Percentiles rank a stretch among this genome's conserved stretches.
These are phyloP conservation scores for Octonoba sinensis DNA, from an alignment of 2,888 invertebrate genomes.

Conservation along the genomic window DNA sequence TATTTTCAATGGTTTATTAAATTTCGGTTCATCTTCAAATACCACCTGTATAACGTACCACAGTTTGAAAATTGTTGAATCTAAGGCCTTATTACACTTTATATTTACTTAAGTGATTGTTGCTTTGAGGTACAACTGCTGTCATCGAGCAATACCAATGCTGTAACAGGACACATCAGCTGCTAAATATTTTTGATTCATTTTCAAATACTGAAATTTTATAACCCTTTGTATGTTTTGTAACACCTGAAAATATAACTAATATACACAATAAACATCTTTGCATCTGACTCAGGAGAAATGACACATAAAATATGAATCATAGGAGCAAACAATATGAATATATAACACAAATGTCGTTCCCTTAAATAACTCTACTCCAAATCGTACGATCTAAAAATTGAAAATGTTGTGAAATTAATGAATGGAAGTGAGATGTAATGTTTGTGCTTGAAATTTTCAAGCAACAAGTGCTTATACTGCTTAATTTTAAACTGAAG, in stretches of 20 bases:
- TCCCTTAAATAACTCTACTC: no score
- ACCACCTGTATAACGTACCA: slow-evolving; percentile 53
- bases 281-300: slow-evolving; percentile 24
- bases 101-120: slow-evolving; percentile 33
- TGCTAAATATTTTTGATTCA: slow-evolving; percentile 18
- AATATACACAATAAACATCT: slow-evolving; percentile 53
- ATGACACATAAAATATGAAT: background rate
- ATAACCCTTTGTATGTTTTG: background rate
- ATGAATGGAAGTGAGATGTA: no score
- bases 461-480: no score
- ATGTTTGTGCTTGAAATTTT: no score
- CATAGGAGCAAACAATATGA: no score
- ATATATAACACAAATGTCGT: no score
- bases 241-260: slow-evolving; percentile 11
- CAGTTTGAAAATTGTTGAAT: slow-evolving; percentile 48
- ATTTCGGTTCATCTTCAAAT: slow-evolving; percentile 51
- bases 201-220: no score
- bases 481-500: no score
- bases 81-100: slow-evolving; percentile 58
- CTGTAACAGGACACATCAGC: slow-evolving; percentile 32
- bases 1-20: slow-evolving; percentile 59
- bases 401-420: no score
- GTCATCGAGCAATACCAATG: slow-evolving; percentile 21
- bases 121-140: slow-evolving; percentile 43
- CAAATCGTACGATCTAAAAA: no score